Base-by-base conservation (phyloP, 2,888 invertebrate species). In the Yponomeuta evonymella region DNA sequence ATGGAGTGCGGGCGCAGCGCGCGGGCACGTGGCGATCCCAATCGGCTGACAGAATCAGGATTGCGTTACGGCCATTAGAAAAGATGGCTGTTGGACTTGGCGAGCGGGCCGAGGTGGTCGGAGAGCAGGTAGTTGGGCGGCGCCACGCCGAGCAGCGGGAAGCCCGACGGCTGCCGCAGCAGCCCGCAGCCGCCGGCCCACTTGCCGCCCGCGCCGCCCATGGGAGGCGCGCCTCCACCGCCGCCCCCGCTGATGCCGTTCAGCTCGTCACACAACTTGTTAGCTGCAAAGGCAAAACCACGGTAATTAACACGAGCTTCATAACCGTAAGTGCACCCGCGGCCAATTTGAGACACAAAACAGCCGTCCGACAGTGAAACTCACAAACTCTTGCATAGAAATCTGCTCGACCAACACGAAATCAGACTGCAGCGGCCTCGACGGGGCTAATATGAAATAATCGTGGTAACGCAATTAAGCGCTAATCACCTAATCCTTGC, bases 121-220 rank as follows among this genome's bases (percentile, higher is more conserved):
- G 94, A 94, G 71, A 94, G 88, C 66, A 94, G 89, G 79, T 94
- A 94, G 78, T 94, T 94, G 73, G 94, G 94, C 10, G 94, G 93
- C 63, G 93, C 93, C 64, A 94, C 94, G 66, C 94, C 92, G 69
- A 94, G 87, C 69, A 94, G 87, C 75, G 92, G 94, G 87, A 93
- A 95, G 79, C 93, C 94, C 66, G 92, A 94, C 74, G 90, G 94
- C 86, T 94, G 89, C 82, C 94, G 90, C 82, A 95, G 86, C 87
- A 95, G 82, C 77, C 95, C 89, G 89, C 95, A 89, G 87, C 95
- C 89, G 75, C 94, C 92, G 74, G 94, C 86, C 94, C 94, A 92
- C 83, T 93, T 92, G 75, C 91, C 91, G 68, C 86, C 86, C 81
- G 36, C 85, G 74, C 88, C 82, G 74, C 87, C 87, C 77, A 85